Evolutionary conservation across 2,797 vertebrate species (phyloP).

Genomic region (Serranus cabrilla): DNA sequence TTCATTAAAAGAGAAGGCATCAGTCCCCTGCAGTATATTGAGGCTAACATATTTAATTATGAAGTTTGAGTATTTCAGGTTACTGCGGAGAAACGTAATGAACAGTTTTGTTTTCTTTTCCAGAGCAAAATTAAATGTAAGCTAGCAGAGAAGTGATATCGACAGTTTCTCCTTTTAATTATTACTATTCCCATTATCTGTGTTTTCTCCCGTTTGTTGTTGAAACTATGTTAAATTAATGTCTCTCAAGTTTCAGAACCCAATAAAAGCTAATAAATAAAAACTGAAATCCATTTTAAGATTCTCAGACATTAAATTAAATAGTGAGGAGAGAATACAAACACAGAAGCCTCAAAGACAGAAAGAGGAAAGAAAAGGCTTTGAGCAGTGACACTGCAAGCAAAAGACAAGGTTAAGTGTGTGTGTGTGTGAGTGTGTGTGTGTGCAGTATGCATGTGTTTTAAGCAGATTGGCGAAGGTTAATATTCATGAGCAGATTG

Average conservation of each 20-base stretch:
- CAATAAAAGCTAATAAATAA: not conserved
- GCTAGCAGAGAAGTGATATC: not conserved
- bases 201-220: conserved; percentile 12
- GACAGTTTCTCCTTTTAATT: conserved; percentile 18
- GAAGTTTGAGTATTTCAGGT: conserved; percentile 33
- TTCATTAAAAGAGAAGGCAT: conserved; percentile 46
- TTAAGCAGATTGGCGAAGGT: conserved; percentile 57
- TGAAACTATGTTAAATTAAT: conserved; percentile 3
- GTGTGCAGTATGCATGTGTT: conserved; percentile 35
- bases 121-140: conserved; percentile 21
- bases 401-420: conserved; percentile 48
- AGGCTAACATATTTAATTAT: conserved; percentile 34
- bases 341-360: not conserved
- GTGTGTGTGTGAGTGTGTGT: conserved; percentile 14
- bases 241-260: not conserved
- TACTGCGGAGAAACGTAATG: conserved; percentile 25
- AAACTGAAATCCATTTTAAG: not conserved
- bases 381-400: conserved; percentile 27
- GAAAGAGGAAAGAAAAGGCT: conserved; percentile 17
- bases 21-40: conserved; percentile 25
- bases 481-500: conserved; percentile 73
- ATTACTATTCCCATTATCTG: not conserved
- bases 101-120: conserved; percentile 21
- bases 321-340: not conserved
- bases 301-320: not conserved